Evolutionary conservation across 2,888 invertebrate genomes (phyloP).

Genomic region (Parnassius mnemosyne): DNA sequence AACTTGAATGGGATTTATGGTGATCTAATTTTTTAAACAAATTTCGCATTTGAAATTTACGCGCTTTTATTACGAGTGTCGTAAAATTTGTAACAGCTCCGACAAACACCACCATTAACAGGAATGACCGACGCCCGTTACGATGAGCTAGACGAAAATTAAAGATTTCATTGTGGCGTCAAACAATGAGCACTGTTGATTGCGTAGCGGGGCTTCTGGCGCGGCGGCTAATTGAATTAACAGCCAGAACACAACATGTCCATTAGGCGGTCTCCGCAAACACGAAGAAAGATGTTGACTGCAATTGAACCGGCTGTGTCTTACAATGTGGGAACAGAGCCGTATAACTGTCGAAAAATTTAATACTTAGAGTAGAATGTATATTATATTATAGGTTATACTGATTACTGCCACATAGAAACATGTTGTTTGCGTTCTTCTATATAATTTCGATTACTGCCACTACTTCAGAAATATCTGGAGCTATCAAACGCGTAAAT

Average conservation of each 20-base stretch:
- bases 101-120: slow-evolving; percentile 11
- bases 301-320: slow-evolving; percentile 18
- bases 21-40: too few species aligned
- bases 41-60: background rate
- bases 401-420: too few species aligned
- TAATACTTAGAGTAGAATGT: too few species aligned
- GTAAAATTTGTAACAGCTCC: slow-evolving; percentile 12
- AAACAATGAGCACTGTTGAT: slow-evolving; percentile 66
- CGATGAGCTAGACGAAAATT: slow-evolving; percentile 30
- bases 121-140: slow-evolving; percentile 6
- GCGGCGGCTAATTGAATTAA: slow-evolving; percentile 69
- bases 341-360: background rate
- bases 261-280: slow-evolving; percentile 63
- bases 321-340: slow-evolving; percentile 19
- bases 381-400: too few species aligned
- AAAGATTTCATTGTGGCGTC: slow-evolving; percentile 52
- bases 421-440: too few species aligned
- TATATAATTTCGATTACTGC: too few species aligned
- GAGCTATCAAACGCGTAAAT: too few species aligned
- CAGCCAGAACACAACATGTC: slow-evolving; percentile 66
- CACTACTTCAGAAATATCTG: too few species aligned
- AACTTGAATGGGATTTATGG: too few species aligned
- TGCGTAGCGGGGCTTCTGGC: slow-evolving; percentile 49
- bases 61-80: slow-evolving; percentile 7
- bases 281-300: slow-evolving; percentile 42